Percentiles rank a stretch among this genome's conserved stretches.
Conservation (phyloP, 2,113 vertebrate genomes). For the Marmota monax region DNA sequence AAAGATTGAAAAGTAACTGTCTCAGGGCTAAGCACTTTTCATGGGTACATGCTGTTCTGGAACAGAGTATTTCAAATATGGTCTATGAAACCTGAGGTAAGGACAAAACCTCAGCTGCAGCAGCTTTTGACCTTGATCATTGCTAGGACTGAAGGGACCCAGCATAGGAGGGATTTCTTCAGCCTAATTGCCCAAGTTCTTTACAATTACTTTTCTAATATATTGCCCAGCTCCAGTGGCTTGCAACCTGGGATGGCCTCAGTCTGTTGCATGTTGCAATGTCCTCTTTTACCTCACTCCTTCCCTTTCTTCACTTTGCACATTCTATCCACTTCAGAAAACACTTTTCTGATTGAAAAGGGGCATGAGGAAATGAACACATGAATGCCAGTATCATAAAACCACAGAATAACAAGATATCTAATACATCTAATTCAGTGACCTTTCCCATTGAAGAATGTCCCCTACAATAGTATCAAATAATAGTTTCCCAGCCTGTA, state of each 20-base stretch:
- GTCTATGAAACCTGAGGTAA: conserved; percentile 45
- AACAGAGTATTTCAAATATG: conserved; percentile 48
- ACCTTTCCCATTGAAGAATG: neutral
- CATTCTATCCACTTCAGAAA: neutral
- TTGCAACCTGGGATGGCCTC: neutral
- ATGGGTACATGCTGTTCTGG: conserved; percentile 59
- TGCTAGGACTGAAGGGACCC: neutral
- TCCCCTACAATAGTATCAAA: neutral
- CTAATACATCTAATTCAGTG: neutral
- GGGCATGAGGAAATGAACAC: neutral
- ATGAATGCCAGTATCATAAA: neutral
- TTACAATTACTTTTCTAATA: conserved; percentile 32
- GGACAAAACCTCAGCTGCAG: conserved; percentile 55
- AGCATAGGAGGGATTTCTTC: neutral
- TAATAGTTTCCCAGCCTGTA: neutral
- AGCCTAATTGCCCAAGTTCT: neutral
- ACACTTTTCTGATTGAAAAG: neutral
- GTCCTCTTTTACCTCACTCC: neutral
- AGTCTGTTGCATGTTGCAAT: neutral
- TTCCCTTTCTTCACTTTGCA: neutral
- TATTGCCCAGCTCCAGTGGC: neutral
- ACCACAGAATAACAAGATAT: neutral
- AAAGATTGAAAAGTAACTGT: conserved; percentile 18
- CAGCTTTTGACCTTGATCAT: conserved; percentile 53
- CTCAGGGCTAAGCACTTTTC: conserved; percentile 40